Evolutionary conservation across 1,140 invertebrate species (phyloP).

Genomic region (Archegozetes longisetosus): DNA sequence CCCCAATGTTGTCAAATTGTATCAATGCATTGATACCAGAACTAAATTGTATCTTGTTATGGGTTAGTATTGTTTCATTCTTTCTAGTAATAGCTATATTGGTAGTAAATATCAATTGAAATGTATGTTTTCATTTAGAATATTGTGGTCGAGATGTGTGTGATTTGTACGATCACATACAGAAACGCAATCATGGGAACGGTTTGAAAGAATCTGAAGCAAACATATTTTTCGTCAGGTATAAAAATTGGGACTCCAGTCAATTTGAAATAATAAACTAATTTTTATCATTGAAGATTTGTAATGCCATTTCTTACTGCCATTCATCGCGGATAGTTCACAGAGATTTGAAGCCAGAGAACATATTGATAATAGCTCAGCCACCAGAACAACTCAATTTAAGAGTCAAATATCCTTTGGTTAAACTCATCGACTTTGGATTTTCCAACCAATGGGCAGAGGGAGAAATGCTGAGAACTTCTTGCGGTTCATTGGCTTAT

Average conservation of each 20-base stretch:
- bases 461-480: constrained; percentile 92
- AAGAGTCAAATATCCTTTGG: constrained; percentile 50
- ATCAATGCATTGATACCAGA: constrained; percentile 94
- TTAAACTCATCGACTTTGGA: constrained; percentile 98
- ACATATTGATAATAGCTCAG: constrained; percentile 79
- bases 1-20: constrained; percentile 89
- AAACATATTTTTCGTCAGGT: constrained; percentile 66
- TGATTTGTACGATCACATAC: constrained; percentile 98
- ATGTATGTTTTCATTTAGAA: too few species aligned
- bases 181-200: constrained; percentile 60
- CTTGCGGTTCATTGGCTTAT: constrained; percentile 97
- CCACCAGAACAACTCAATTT: background rate
- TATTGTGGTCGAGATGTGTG: constrained; percentile 60
- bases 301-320: constrained; percentile 93
- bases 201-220: constrained; percentile 50
- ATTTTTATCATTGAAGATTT: constrained; percentile 45
- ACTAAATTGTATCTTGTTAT: constrained; percentile 60
- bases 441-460: constrained; percentile 90
- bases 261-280: background rate
- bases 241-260: too few species aligned
- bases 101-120: too few species aligned
- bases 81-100: too few species aligned
- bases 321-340: constrained; percentile 85
- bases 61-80: constrained; percentile 5
- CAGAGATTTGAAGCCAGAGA: constrained; percentile 94